A percentile compares a stretch with the other conserved stretches of the same genome.
Evolutionary conservation across 35 echinoderm and acorn worm genomes (phyloP).

Genomic region (Lytechinus pictus): DNA sequence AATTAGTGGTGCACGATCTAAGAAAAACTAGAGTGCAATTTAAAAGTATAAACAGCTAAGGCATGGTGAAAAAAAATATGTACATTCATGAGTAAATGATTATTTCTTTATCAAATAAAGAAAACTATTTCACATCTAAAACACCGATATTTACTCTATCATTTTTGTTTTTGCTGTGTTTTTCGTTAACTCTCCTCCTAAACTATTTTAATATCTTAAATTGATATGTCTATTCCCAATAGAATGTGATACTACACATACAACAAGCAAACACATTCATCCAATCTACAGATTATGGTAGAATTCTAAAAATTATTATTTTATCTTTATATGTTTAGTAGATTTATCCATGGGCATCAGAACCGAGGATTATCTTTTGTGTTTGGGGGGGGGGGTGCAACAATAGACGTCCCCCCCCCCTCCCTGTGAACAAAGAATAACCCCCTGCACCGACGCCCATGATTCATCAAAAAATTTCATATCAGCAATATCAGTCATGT

Average conservation of each 20-base stretch:
- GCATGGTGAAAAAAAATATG: constrained; percentile 3
- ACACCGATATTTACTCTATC: neutral
- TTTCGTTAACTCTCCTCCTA: neutral
- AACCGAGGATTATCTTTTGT: too few species aligned
- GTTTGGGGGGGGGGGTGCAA: too few species aligned
- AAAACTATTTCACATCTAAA: neutral
- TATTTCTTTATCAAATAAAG: neutral
- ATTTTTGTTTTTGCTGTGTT: neutral
- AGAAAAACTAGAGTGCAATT: neutral
- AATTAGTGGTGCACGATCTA: neutral
- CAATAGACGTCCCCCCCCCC: too few species aligned
- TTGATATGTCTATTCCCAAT: neutral
- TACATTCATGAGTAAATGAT: neutral
- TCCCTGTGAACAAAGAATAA: too few species aligned
- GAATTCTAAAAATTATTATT: too few species aligned
- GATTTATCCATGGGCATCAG: too few species aligned
- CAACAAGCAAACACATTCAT: neutral
- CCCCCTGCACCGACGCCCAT: too few species aligned
- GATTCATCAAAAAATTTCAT: too few species aligned
- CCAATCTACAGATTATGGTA: too few species aligned
- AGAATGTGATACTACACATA: neutral
- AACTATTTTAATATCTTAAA: neutral
- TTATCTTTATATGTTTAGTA: too few species aligned
- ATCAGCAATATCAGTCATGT: too few species aligned
- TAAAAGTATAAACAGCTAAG: neutral